Evolutionary conservation across 2,797 vertebrate genomes (phyloP), one percentile per base, ranked within the genome.

Genomic region (Parauchenoglanis ngamensis): DNA sequence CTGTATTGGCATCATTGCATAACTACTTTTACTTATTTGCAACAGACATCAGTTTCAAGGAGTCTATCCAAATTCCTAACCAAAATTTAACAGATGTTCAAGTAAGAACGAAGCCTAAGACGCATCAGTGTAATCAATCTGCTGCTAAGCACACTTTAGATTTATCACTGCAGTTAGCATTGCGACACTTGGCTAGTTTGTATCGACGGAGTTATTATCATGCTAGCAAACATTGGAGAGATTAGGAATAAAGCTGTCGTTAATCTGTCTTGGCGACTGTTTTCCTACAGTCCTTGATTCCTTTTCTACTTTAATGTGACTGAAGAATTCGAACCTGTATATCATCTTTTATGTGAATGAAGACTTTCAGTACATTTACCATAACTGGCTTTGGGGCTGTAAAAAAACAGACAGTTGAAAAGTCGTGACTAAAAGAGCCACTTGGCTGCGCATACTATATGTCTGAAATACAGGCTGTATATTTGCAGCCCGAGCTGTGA

Each of bases 361-460:
- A 57, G 76, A 35, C n/a, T 78, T 56, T 78, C 76, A 35, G 28
- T 21, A 57, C 15, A n/a, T 75, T 46, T 75, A 25, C 21, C 17
- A 31, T 56, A 28, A 35, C 52, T 57, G 52, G 57, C 10, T 61
- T 63, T 46, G 31, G 56, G 31, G 78, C 56, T 81, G 1, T 46
- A 49, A 17, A 19, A 49, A 65, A 65, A 28, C 23, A 40, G 19
- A 25, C 79, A 49, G 15, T 65, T 11, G 59, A 49, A 15, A 44
- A 49, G 57, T 57, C 52, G n/a, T 57, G 57, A 63, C 78, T 61
- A n/a, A 80, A 61, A 63, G 57, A 79, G 54, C 19, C 54, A 80
- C 31, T 46, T 63, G 56, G 56, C 57, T 10, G 12, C 7, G 57
- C 35, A 25, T 44, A 61, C 56, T 81, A 21, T 81, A 63, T 15